Conservation (phyloP, 2,888 invertebrate genomes). For the Iphiclides podalirius region DNA sequence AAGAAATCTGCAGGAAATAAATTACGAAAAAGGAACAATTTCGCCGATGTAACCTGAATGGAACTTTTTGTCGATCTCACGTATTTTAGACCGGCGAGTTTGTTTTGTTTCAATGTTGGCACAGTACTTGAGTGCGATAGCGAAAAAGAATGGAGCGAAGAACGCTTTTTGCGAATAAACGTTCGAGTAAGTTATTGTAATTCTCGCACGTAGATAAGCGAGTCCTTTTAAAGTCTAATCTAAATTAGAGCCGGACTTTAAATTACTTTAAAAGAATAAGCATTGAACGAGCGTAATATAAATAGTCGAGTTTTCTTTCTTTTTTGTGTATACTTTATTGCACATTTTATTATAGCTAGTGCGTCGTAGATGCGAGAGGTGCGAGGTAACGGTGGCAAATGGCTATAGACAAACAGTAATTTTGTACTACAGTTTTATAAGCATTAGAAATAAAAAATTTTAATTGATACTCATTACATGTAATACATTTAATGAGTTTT, state of each 20-base stretch:
- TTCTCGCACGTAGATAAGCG: constrained; percentile 23
- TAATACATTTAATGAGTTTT: too few species aligned
- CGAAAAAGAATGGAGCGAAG: constrained; percentile 20
- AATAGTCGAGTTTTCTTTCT: background rate
- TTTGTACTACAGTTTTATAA: too few species aligned
- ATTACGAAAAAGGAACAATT: constrained; percentile 29
- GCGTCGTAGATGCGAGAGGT: background rate
- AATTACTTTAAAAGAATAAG: constrained; percentile 5
- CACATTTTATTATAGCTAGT: background rate
- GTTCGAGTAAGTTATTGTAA: constrained; percentile 22
- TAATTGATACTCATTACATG: too few species aligned
- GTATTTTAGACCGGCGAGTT: constrained; percentile 24
- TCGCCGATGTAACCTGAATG: constrained; percentile 25
- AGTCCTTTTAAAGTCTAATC: constrained; percentile 14
- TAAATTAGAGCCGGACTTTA: constrained; percentile 13
- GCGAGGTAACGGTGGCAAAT: background rate
- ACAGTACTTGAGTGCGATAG: constrained; percentile 22
- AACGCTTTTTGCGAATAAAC: constrained; percentile 20
- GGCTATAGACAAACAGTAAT: background rate
- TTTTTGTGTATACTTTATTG: background rate
- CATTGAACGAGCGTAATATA: background rate
- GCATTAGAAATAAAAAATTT: too few species aligned
- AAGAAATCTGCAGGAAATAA: constrained; percentile 29
- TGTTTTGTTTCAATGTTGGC: constrained; percentile 24
- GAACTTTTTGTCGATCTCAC: constrained; percentile 29